Evolutionary conservation across 2,888 invertebrate genomes (phyloP), one percentile per base, ranked within the genome.

Genomic region (Hypena proboscidalis): DNA sequence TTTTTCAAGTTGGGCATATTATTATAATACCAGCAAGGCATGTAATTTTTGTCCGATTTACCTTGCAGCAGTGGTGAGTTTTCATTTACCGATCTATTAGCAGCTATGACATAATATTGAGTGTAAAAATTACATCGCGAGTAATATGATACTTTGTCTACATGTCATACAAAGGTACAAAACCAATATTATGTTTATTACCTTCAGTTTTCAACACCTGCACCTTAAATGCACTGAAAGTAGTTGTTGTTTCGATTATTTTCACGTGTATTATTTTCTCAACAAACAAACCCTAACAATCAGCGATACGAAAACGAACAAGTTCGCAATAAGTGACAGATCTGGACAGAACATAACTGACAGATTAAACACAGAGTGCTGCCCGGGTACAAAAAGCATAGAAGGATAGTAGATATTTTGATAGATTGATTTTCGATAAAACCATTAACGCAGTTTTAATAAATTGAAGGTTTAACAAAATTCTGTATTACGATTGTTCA

Each of bases 41-140:
- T 26, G 11, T 13, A 5, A 31, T 4, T 22, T n/a, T 23, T 20
- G n/a, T 26, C 2, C 13, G 37, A 44, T 52, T 54, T 59, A 48
- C 41, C 35, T 44, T 39, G 11, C 11, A 22, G n/a, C 17, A 7
- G 27, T 32, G 27, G 25, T 5, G 26, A 35, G n/a, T 43, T 58
- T 54, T 50, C 35, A 23, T 58, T 38, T 17, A 58, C 45, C 53
- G 64, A 66, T 82, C 88, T 90, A 90, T 80, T 85, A 85, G 43
- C 80, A 75, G 84, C 70, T 88, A 90, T 90, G 90, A 90, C 90
- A 90, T 90, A 90, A 89, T 88, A 78, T 57, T 74, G 60, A 77
- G 72, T 71, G 67, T 70, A 77, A 80, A 82, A 82, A 82, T 84
- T 84, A 78, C 82, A 83, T 79, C 79, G 79, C 59, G 43, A 77